Conservation (phyloP, 2,113 vertebrate species). For the Marmota flaviventris region DNA sequence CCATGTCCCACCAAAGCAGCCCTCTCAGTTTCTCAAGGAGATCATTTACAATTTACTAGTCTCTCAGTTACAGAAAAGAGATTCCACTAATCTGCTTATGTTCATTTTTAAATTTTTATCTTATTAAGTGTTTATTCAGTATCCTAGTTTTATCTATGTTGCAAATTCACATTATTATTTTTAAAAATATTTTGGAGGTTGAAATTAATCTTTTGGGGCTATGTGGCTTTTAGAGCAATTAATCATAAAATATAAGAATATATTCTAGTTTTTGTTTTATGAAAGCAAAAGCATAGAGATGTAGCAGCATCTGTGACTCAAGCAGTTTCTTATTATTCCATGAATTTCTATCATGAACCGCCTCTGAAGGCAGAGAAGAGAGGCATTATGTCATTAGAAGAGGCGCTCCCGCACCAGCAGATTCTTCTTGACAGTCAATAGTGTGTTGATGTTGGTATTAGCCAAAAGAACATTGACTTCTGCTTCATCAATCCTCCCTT, state of each 20-base stretch:
- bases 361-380: background rate
- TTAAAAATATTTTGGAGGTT: constrained; percentile 27
- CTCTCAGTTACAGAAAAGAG: background rate
- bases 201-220: background rate
- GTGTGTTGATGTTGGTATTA: constrained; percentile 33
- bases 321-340: background rate
- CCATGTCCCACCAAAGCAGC: background rate
- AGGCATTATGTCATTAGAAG: background rate
- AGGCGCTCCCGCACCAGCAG: background rate
- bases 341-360: background rate
- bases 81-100: background rate
- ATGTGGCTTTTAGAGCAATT: background rate
- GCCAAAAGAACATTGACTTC: constrained; percentile 44
- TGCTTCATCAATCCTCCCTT: background rate
- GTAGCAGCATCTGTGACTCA: background rate
- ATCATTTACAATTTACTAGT: background rate
- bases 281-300: background rate
- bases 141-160: background rate
- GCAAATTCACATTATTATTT: constrained; percentile 22
- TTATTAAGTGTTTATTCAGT: background rate
- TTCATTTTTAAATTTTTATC: constrained; percentile 28
- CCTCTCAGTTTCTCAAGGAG: background rate
- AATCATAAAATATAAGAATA: constrained; percentile 5
- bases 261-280: background rate
- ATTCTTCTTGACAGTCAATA: background rate